Percentiles rank a stretch among this genome's conserved stretches.
Conservation (phyloP, 2,797 vertebrate genomes). For the Glyptemys insculpta region DNA sequence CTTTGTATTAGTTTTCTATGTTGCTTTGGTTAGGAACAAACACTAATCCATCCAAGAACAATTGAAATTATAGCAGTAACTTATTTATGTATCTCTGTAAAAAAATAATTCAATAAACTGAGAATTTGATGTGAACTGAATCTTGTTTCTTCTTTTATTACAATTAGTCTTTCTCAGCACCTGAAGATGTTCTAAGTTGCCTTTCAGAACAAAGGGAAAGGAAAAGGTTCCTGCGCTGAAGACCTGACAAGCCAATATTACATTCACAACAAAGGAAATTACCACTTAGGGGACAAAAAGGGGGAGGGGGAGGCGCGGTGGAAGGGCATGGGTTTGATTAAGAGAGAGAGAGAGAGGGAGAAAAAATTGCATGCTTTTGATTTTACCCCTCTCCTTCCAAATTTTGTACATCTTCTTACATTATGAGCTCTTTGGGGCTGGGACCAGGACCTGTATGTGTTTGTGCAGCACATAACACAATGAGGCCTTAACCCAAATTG, state of each 20-base stretch:
- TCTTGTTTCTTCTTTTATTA: neutral
- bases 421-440: too few species aligned
- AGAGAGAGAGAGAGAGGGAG: too few species aligned
- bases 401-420: too few species aligned
- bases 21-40: neutral
- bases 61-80: neutral
- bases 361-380: too few species aligned
- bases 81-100: neutral
- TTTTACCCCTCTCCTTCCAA: too few species aligned
- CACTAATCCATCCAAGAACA: neutral
- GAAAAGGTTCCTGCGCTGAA: neutral
- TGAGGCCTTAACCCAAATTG: neutral
- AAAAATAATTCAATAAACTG: neutral
- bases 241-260: neutral
- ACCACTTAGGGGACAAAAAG: neutral
- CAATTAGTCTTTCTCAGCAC: neutral
- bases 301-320: accelerated
- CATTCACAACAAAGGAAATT: neutral
- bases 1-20: neutral
- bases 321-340: too few species aligned
- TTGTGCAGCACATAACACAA: neutral
- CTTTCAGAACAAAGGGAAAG: neutral
- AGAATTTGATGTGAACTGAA: neutral
- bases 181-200: neutral
- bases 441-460: too few species aligned